Base-by-base conservation (phyloP, 53 echinoderm and acorn worm genomes). In the Zoroaster sp. region DNA sequence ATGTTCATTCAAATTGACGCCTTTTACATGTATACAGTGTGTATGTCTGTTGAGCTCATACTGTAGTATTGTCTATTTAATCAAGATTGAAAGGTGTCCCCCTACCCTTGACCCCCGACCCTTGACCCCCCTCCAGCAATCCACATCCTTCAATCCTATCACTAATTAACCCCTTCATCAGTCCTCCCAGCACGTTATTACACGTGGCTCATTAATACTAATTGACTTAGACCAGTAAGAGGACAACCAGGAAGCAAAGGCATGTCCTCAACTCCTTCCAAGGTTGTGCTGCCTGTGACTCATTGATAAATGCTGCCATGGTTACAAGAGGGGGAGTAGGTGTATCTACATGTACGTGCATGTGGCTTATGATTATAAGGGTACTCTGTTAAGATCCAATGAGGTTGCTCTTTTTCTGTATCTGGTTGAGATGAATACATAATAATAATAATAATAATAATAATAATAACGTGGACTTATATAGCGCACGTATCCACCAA, bases 221-320 rank as follows among this genome's bases (percentile, higher is more conserved):
- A 45, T 76, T 35, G 5, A 5, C 13, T 32, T 74, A 25, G 4
- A 21, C 14, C 7, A 75, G 5, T 51, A 13, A 30, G 32, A 5
- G 6, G 76, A 76, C 49, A 49, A 18, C 34, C 76, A 31, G 59
- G 76, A 76, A 76, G 76, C 13, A 30, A 6, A 14, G 51, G 49
- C 75, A 38, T 32, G 55, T 78, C 80, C 37, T 10, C 66, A 40
- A 30, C 55, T 42, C 67, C 39, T 4, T 66, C 66, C 81, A 81
- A 81, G 81, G 81, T 66, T 43, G n/a, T n/a, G 3, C 55, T 59
- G 35, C 37, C 35, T 23, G 13, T 81, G 81, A 81, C 66, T 81
- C 81, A 81, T 43, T 81, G 18, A 42, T 30, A 30, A 67, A 37
- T 28, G 15, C 65, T 63, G 80, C 55, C 80, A 65, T 13, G 80